Percentiles rank a stretch among this genome's conserved stretches.
Evolutionary conservation across 2,113 vertebrate species (phyloP).

Genomic region (Leucoraja erinaceus): DNA sequence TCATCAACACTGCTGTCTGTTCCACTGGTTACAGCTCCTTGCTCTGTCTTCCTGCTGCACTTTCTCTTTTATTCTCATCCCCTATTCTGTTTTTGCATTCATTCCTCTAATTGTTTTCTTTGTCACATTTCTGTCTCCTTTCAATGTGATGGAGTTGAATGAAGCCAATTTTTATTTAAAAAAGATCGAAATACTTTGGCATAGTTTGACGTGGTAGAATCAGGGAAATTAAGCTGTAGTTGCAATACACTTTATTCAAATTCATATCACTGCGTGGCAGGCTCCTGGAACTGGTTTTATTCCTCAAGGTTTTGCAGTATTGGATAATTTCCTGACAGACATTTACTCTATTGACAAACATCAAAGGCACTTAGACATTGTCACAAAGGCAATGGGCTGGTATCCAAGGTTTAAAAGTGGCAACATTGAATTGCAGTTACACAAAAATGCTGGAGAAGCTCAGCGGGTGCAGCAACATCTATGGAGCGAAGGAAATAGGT

Average conservation of each 20-base stretch:
- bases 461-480: too few species aligned
- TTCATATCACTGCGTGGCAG: neutral
- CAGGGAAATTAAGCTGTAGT: neutral
- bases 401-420: neutral
- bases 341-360: neutral
- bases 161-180: neutral
- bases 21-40: neutral
- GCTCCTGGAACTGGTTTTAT: neutral
- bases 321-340: neutral
- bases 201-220: constrained; percentile 10
- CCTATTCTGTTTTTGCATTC: too few species aligned
- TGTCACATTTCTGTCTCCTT: neutral
- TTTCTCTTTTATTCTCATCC: neutral
- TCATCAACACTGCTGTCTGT: neutral
- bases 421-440: neutral
- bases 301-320: neutral
- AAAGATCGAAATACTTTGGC: neutral
- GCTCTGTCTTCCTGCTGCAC: neutral
- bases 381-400: neutral
- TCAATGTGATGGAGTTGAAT: neutral
- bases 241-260: neutral
- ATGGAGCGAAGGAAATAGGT: too few species aligned
- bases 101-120: neutral
- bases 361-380: neutral
- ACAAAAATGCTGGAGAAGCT: too few species aligned